Conservation (phyloP, 2,113 vertebrate genomes). For the Embiotoca jacksoni region DNA sequence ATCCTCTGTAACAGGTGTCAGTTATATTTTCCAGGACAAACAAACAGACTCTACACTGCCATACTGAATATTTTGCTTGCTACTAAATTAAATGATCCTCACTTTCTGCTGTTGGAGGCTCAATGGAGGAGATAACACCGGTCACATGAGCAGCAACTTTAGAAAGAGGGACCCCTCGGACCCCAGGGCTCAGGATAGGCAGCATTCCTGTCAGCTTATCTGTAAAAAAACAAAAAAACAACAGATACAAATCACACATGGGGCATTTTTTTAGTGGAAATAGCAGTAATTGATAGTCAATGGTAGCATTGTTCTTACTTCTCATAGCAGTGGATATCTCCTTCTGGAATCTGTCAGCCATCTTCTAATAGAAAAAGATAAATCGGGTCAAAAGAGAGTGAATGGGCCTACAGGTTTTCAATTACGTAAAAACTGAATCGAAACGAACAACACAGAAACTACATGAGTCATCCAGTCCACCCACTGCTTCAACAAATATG, state of each 20-base stretch:
- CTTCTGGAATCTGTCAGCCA: slow-evolving; percentile 83
- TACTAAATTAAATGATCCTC: slow-evolving; percentile 54
- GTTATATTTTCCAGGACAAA: too few species aligned
- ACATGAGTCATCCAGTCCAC: slow-evolving; percentile 4
- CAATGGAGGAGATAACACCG: slow-evolving; percentile 68
- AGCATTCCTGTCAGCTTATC: slow-evolving; percentile 75
- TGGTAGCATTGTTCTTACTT: slow-evolving; percentile 61
- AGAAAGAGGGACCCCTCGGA: slow-evolving; percentile 41
- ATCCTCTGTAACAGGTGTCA: too few species aligned
- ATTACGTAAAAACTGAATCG: neutral
- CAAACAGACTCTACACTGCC: neutral
- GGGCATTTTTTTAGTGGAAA: slow-evolving; percentile 26
- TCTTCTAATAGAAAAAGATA: slow-evolving; percentile 80
- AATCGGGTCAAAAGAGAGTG: neutral
- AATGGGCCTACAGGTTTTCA: neutral
- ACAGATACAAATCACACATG: slow-evolving; percentile 1
- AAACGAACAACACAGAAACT: neutral
- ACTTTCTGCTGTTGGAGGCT: slow-evolving; percentile 68
- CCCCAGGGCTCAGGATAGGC: slow-evolving; percentile 30
- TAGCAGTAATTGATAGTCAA: slow-evolving; percentile 17
- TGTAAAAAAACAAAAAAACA: slow-evolving; percentile 56
- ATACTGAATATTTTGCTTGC: neutral
- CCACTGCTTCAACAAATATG: neutral
- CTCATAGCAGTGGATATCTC: slow-evolving; percentile 76
- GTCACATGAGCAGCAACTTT: slow-evolving; percentile 88